Percentiles rank a stretch among this genome's conserved stretches.
phyloP scores from a whole-genome alignment of 2,113 vertebrate species.

The Physeter macrocephalus region DNA sequence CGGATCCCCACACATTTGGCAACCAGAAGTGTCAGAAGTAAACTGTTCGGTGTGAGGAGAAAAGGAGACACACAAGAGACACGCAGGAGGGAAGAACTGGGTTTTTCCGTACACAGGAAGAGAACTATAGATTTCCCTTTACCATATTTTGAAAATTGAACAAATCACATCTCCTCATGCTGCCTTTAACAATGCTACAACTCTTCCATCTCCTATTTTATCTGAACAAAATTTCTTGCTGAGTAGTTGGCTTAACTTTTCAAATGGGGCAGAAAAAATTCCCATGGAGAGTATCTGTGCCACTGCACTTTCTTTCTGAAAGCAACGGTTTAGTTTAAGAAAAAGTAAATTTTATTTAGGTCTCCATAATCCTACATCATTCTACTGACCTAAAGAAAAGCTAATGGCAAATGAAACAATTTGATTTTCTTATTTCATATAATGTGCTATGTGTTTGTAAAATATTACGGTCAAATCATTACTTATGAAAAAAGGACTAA shows the following conservation, averaged over 20 bases:
- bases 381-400: not conserved
- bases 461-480: not conserved
- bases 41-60: not conserved
- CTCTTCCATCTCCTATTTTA: not conserved
- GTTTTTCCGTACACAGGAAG: not conserved
- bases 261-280: not conserved
- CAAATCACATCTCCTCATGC: not conserved
- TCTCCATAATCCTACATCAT: not conserved
- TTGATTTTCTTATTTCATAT: not conserved
- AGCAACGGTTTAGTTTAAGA: not conserved
- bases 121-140: not conserved
- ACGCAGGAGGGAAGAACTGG: not conserved
- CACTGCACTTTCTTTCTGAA: not conserved
- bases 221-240: not conserved
- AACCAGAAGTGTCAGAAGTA: not conserved
- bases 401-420: not conserved
- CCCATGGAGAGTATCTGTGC: not conserved
- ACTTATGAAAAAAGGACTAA: not conserved
- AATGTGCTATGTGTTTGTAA: not conserved
- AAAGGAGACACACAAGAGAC: not conserved
- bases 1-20: rapidly evolving
- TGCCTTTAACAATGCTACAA: not conserved
- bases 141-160: not conserved
- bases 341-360: not conserved
- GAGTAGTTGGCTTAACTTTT: not conserved